A percentile compares a stretch with the other conserved stretches of the same genome.
phyloP scores from a whole-genome alignment of 2,797 vertebrate species.

The Sebastes diploproa region DNA sequence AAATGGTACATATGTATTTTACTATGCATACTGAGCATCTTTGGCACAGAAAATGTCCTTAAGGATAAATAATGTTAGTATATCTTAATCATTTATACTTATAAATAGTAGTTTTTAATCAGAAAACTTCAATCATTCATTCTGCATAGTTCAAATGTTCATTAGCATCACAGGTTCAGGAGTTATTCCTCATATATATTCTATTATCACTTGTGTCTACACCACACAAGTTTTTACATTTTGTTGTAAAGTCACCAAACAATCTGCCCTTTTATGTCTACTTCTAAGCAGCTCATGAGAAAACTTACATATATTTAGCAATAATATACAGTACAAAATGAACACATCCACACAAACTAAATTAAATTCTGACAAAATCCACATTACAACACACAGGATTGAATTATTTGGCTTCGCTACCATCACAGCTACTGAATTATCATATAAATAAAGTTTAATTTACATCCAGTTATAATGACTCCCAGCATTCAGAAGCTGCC shows the following conservation, averaged over 20 bases:
- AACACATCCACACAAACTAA: neutral
- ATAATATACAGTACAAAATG: neutral
- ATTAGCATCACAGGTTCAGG: neutral
- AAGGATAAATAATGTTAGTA: neutral
- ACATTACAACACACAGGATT: neutral
- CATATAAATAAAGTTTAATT: conserved; percentile 38
- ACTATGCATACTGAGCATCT: neutral
- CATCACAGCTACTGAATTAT: neutral
- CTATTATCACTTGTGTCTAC: neutral
- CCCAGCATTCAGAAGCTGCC: neutral
- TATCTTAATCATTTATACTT: neutral
- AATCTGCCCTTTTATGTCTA: neutral
- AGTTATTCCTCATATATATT: neutral
- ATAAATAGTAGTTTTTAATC: neutral
- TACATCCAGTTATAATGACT: conserved; percentile 33
- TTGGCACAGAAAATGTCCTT: neutral
- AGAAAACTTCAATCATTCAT: neutral
- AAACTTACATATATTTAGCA: neutral
- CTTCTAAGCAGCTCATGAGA: neutral
- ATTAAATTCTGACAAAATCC: neutral
- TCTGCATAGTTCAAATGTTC: neutral
- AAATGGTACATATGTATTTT: neutral
- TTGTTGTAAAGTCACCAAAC: neutral
- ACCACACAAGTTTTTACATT: neutral
- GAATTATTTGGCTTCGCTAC: neutral